Percentiles rank a stretch among this genome's conserved stretches.
Conservation (phyloP, 2,113 vertebrate species). For the Percina caprodes region DNA sequence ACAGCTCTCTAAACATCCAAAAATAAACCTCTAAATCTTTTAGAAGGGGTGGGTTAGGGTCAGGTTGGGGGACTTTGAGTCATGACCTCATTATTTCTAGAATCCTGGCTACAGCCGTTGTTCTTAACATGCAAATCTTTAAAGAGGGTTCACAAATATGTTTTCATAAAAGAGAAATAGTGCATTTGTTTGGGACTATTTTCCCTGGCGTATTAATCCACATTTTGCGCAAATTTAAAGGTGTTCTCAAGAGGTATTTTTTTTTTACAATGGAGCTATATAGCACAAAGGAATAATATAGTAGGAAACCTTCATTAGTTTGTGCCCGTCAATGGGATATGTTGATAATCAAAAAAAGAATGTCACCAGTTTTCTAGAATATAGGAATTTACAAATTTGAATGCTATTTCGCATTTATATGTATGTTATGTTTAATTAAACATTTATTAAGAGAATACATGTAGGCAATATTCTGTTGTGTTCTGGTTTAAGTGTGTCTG, state of each 20-base stretch:
- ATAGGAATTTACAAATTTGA: too few relatives aligned
- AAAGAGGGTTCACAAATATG: background rate
- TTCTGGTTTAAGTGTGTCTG: background rate
- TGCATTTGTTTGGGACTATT: too few relatives aligned
- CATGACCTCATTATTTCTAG: background rate
- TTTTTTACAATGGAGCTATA: too few relatives aligned
- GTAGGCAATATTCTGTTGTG: background rate
- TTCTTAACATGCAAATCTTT: background rate
- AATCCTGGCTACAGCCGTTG: background rate
- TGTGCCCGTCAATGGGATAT: background rate
- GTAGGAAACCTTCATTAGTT: too few relatives aligned
- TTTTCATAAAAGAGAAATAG: too few relatives aligned
- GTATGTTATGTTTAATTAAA: background rate
- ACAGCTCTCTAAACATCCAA: background rate
- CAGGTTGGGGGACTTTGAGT: background rate
- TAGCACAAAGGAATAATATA: too few relatives aligned
- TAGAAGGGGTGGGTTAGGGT: background rate
- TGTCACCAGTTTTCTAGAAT: too few relatives aligned
- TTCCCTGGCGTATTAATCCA: too few relatives aligned
- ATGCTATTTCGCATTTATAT: too few relatives aligned
- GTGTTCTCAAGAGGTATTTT: too few relatives aligned
- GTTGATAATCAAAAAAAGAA: background rate
- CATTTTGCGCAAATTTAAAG: too few relatives aligned
- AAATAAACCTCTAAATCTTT: background rate
- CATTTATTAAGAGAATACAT: background rate